Evolutionary conservation across 1,140 invertebrate genomes (phyloP), one percentile per base, ranked within the genome.

Genomic region (Hermatobates lingyangjiaoensis): DNA sequence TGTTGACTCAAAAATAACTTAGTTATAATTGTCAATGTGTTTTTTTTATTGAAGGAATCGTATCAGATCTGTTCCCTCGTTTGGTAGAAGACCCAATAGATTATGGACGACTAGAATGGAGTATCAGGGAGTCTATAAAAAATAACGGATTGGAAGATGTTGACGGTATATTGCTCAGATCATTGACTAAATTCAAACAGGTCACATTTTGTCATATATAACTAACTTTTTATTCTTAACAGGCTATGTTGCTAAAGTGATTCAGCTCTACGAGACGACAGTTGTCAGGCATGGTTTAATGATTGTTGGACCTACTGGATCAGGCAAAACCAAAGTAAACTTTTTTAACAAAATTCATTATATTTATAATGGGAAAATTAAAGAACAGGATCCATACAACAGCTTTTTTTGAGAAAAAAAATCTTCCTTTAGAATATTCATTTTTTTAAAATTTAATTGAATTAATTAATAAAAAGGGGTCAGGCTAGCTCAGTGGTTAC

Each of bases 281-380:
- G 75, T 85, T 20, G 83, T 87, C 15, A 64, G 83, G 52, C 83
- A 86, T 59, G 83, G 83, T 14, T 72, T 87, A 52, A 87, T 89
- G 82, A 65, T 88, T 39, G 82, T 87, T 1, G 84, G 84, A 18
- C 76, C 81, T 18, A 81, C 85, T 0, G 79, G 80, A 27, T 74
- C 79, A 2, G 80, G 78, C 1, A 83, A 83, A 61, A 81, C 79
- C 1, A 77, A 75, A 68, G 79, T 80, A 58, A 63, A 59, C 21
- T 4, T 42, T 20, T 34, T 34, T n/a, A n/a, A n/a, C n/a, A n/a
- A n/a, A n/a, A n/a, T n/a, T n/a, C n/a, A n/a, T n/a, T n/a, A n/a
- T n/a, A n/a, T n/a, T n/a, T n/a, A n/a, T n/a, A n/a, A n/a, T n/a
- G n/a, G n/a, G n/a, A n/a, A n/a, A n/a, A n/a, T n/a, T n/a, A n/a